Evolutionary conservation across 2,113 vertebrate genomes (phyloP), one percentile per base, ranked within the genome.

Genomic region (Sturnus vulgaris): DNA sequence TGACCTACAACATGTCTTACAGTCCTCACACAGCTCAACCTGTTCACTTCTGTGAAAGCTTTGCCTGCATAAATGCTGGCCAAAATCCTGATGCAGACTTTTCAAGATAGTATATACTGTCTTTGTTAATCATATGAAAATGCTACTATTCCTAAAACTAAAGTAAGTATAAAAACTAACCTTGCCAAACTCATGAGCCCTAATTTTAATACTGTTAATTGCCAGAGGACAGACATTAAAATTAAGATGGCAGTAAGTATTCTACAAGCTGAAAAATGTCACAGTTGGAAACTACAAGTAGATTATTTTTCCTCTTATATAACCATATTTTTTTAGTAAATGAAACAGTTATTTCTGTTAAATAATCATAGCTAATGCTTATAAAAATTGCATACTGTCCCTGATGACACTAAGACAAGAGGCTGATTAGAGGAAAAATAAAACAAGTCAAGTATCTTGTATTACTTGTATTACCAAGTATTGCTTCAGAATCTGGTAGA

Each of bases 361-460:
- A 93, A 82, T 72, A 95, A 90, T 93, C 44, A 84, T 57, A 88
- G 23, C 42, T 90, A 75, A 77, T 73, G n/a, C 77, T 90, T 90
- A 82, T 72, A 86, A 94, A 93, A 93, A 55, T 82, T 90, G 33
- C 40, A 49, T 17, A 30, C 40, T 75, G 57, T 91, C 66, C 75
- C 60, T 49, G 37, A 86, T 64, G 70, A 91, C 27, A 22, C 49
- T 64, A 60, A 88, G 50, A 73, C n/a, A 90, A 84, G 61, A 52
- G 57, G 15, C 46, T 80, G 27, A 64, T 87, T 53, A 78, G 55
- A 91, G 28, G 18, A 39, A 91, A 92, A 86, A 42, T 61, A 70
- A 56, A 66, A 49, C 28, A 68, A 60, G 25, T 70, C 12, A 85
- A 92, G 12, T 75, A 59, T 72, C n/a, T 92, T 86, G 70, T 42